Evolutionary conservation across 1,140 invertebrate genomes (phyloP), one percentile per base, ranked within the genome.

Genomic region (Centruroides vittatus): DNA sequence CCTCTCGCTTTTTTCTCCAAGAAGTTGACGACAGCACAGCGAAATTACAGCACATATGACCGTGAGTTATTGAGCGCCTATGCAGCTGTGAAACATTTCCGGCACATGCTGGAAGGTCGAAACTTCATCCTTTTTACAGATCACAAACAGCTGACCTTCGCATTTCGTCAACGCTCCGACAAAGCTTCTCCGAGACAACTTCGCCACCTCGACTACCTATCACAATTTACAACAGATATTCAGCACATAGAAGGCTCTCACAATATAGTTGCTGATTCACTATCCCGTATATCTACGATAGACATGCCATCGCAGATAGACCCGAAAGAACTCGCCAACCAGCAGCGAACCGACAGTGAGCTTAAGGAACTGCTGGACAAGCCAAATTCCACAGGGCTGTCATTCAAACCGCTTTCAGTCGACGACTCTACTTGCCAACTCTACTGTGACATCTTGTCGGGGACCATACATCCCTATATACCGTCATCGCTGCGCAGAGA

Each of bases 181-280:
- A 47, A 57, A 49, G 58, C 36, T 49, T 35, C 50, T 12, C 59
- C 46, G 34, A 4, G 56, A 4, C 36, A 41, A 7, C 36, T 41
- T 4, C 36, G 7, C 4, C 36, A 41, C 4, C 36, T 41, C 4
- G 36, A 41, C 7, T 41, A 4, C 7, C 36, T 41, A 4, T 41
- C 36, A 41, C 36, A 41, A 41, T 41, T 41, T 7, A 41, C 36
- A 7, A 41, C 36, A 7, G 36, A 41, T 7, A 4, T 41, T 48
- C 47, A 61, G 12, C 68, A 75, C 61, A 66, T 76, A n/a, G n/a
- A 63, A 3, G 74, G 75, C 8, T 57, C 63, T 0, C 62, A 70
- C 4, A 76, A 77, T 55, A 51, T 56, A 36, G 35, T 61, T 50
- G 61, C 61, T 3, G 61, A 62, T 60, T 11, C 61, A 2, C 49